These are phyloP conservation scores for Hydroisotoma schaefferi DNA, from an alignment of 2,888 invertebrate species.

Conservation along the genomic window DNA sequence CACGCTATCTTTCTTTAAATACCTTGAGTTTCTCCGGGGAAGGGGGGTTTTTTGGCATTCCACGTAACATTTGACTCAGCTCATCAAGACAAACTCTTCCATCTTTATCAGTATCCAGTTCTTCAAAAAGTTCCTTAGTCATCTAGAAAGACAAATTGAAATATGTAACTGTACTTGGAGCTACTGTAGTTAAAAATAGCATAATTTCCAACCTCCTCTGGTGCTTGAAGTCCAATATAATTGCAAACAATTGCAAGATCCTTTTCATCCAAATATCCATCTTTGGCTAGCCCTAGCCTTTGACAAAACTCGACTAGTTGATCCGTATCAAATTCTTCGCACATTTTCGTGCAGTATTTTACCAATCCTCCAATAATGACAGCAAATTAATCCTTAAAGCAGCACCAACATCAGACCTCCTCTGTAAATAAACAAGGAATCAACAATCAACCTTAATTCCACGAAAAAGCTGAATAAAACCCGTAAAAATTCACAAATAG, in stretches of 20 bases:
- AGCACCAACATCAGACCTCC: conserved; percentile 63
- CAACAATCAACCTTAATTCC: too few species aligned
- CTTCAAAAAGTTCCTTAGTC: conserved; percentile 58
- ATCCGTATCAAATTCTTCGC: conserved; percentile 55
- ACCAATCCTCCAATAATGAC: conserved; percentile 62
- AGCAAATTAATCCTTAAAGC: conserved; percentile 57
- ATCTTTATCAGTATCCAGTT: conserved; percentile 62
- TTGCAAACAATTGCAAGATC: conserved; percentile 65
- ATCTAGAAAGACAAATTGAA: conserved; percentile 24
- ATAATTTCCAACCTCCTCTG: conserved; percentile 58
- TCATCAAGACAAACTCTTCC: conserved; percentile 56
- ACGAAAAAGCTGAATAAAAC: too few species aligned
- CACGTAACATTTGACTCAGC: conserved; percentile 49
- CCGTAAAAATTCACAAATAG: too few species aligned
- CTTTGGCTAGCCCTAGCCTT: conserved; percentile 60
- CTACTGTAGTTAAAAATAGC: not conserved
- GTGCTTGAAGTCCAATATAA: conserved; percentile 64
- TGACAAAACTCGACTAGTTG: conserved; percentile 64
- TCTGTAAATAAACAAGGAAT: too few species aligned
- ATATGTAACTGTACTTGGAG: too few species aligned
- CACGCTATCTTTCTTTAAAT: too few species aligned
- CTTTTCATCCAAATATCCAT: conserved; percentile 62
- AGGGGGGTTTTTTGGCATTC: conserved; percentile 39
- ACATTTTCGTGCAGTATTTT: conserved; percentile 19
- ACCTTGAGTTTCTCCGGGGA: conserved; percentile 35